These are phyloP conservation scores for Eupithecia subumbrata DNA, from an alignment of 2,888 invertebrate species.

Conservation along the genomic window DNA sequence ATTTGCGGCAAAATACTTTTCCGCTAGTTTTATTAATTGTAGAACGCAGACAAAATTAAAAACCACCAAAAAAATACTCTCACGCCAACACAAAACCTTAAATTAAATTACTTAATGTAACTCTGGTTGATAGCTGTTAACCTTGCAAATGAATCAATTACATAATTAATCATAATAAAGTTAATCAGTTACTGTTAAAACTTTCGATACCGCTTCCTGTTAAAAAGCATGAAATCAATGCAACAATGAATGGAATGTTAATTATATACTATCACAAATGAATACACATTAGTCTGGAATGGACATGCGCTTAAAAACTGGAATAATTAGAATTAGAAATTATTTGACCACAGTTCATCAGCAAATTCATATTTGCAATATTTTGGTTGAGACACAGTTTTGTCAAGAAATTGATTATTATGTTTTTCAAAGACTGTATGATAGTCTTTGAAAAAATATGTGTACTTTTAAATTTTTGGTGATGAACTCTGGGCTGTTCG, in stretches of 20 bases:
- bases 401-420: no score
- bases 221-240: constrained; percentile 48
- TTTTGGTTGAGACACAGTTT: background rate
- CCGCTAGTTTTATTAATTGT: no score
- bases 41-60: no score
- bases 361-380: background rate
- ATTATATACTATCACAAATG: constrained; percentile 12
- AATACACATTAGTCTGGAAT: constrained; percentile 18
- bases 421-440: no score
- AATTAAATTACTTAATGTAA: background rate
- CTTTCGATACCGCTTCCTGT: constrained; percentile 29
- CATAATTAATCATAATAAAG: background rate
- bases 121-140: background rate
- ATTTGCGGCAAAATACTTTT: no score
- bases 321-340: background rate
- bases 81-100: background rate
- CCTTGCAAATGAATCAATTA: background rate
- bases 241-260: constrained; percentile 35
- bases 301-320: constrained; percentile 29
- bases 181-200: background rate
- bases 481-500: background rate
- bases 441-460: no score
- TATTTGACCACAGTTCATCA: constrained; percentile 1
- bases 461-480: background rate
- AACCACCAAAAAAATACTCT: no score